phyloP scores from a whole-genome alignment of 2,888 invertebrate species.

The Lamellibrachia columna region DNA sequence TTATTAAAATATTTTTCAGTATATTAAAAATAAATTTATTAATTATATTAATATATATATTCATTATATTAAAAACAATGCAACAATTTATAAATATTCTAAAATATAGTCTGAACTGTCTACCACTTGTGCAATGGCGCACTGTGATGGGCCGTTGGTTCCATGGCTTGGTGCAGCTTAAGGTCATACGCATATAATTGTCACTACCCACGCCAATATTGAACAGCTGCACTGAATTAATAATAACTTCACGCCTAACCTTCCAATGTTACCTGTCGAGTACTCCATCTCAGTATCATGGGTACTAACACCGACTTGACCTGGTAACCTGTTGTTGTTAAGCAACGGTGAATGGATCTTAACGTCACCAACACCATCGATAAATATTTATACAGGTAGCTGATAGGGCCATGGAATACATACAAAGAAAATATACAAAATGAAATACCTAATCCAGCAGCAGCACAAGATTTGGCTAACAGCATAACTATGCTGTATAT shows the following conservation, averaged over 20 bases:
- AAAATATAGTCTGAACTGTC: not conserved
- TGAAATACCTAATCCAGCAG: not conserved
- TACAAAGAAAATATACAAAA: not conserved
- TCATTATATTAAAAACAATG: not conserved
- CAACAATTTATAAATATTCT: not conserved
- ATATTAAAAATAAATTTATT: no score
- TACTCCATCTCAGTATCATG: not conserved
- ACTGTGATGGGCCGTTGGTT: not conserved
- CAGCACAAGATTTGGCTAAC: not conserved
- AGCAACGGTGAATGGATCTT: not conserved
- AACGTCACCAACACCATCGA: not conserved
- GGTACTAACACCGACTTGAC: not conserved
- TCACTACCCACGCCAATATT: not conserved
- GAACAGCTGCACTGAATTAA: not conserved
- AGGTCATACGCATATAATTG: not conserved
- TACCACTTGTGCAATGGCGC: no score
- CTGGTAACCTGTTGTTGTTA: not conserved
- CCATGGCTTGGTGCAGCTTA: not conserved
- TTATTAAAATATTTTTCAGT: no score
- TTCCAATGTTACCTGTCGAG: not conserved
- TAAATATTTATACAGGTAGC: conserved; percentile 1
- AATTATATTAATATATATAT: not conserved
- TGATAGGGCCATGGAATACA: not conserved
- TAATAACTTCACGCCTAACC: not conserved
- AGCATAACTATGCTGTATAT: not conserved